phyloP scores from a whole-genome alignment of 2,113 vertebrate genomes.

The Clarias gariepinus region DNA sequence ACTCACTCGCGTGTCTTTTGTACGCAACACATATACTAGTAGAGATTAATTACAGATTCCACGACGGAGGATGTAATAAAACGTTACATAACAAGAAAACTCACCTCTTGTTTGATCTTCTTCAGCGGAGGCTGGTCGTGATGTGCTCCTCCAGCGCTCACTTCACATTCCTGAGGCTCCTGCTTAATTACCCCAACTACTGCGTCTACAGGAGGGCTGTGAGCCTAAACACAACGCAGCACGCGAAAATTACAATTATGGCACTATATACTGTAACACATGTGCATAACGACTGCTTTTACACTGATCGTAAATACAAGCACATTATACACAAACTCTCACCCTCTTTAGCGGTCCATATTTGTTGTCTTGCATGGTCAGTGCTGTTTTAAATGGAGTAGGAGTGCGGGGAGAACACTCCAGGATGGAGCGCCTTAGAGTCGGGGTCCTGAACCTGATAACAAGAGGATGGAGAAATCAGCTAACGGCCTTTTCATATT shows the following conservation, averaged over 20 bases:
- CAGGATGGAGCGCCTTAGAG: constrained; percentile 89
- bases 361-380: constrained; percentile 89
- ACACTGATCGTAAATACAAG: background rate
- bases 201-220: constrained; percentile 83
- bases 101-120: constrained; percentile 98
- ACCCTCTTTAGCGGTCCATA: constrained; percentile 92
- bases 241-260: background rate
- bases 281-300: too few species aligned
- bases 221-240: constrained; percentile 74
- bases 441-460: constrained; percentile 89
- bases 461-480: background rate
- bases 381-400: constrained; percentile 90
- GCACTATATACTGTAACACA: background rate
- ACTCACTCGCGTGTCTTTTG: background rate
- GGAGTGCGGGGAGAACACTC: constrained; percentile 91
- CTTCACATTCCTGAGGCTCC: constrained; percentile 88
- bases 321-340: constrained; percentile 59
- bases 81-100: background rate
- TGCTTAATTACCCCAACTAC: constrained; percentile 91
- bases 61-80: background rate
- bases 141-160: constrained; percentile 76
- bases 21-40: too few species aligned
- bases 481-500: background rate
- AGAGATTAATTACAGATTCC: background rate
- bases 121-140: constrained; percentile 86